A percentile compares a stretch with the other conserved stretches of the same genome.
phyloP scores from a whole-genome alignment of 2,113 vertebrate species.

The Pelecanoides urinatrix region DNA sequence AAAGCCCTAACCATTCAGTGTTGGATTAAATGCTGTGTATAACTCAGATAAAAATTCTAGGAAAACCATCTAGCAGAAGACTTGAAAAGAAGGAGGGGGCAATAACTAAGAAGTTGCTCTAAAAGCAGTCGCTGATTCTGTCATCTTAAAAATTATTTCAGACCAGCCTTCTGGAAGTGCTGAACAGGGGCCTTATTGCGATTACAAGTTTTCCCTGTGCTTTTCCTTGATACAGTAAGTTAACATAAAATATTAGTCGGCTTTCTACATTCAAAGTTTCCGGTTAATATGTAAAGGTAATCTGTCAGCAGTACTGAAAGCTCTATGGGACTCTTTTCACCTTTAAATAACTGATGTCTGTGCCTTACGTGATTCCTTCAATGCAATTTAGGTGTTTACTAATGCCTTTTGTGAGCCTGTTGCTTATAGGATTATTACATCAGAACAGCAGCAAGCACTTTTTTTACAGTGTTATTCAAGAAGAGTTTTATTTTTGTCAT shows the following conservation, averaged over 20 bases:
- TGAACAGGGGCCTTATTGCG: background rate
- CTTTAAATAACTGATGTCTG: background rate
- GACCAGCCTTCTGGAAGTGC: background rate
- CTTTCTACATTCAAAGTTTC: background rate
- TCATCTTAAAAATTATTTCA: too few species aligned
- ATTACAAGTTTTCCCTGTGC: background rate
- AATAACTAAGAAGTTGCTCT: background rate
- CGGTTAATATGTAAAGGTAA: accelerated
- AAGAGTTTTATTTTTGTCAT: constrained; percentile 44
- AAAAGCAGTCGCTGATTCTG: background rate
- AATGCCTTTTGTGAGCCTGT: background rate
- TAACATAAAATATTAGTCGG: too few species aligned
- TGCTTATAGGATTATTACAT: background rate
- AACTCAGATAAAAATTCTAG: background rate
- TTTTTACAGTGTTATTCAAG: background rate
- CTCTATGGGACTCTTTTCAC: background rate
- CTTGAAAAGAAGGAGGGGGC: background rate
- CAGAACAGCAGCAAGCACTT: constrained; percentile 37
- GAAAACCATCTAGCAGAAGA: background rate
- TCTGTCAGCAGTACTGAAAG: background rate
- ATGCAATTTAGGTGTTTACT: background rate
- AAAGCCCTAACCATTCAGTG: background rate
- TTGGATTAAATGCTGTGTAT: background rate
- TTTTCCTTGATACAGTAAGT: background rate
- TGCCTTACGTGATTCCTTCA: constrained; percentile 7